phyloP scores from a whole-genome alignment of 2,888 invertebrate species.

The Himalopsyche kuldschensis region DNA sequence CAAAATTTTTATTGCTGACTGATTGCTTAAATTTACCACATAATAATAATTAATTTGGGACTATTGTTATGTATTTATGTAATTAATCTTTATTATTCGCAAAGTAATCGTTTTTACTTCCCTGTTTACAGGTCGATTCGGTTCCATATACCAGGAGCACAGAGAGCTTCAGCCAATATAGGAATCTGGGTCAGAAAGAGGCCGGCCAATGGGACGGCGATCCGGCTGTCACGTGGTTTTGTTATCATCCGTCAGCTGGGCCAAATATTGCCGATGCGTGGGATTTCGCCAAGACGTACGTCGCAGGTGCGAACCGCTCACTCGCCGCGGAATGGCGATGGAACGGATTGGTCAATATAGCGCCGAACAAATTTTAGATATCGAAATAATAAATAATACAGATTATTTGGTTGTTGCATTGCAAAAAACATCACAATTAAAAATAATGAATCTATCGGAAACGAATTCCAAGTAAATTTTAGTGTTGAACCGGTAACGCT shows the following conservation, averaged over 20 bases:
- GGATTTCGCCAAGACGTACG: conserved; percentile 34
- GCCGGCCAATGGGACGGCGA: conserved; percentile 51
- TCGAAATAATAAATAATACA: no score
- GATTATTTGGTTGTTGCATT: no score
- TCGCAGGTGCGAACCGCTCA: conserved; percentile 24
- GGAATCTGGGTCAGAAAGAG: conserved; percentile 24
- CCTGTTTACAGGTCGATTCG: not conserved
- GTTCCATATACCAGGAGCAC: not conserved
- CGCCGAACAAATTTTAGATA: not conserved
- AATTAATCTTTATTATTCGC: no score
- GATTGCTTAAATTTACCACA: no score
- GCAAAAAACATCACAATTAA: no score
- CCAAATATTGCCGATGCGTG: conserved; percentile 38
- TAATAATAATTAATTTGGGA: no score
- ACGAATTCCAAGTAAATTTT: no score
- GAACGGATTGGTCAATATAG: not conserved
- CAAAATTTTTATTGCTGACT: no score
- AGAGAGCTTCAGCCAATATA: conserved; percentile 1
- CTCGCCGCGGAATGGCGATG: conserved; percentile 43
- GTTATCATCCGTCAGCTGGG: conserved; percentile 62
- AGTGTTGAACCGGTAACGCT: no score
- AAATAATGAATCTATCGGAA: no score
- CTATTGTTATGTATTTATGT: no score
- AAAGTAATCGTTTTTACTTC: not conserved
- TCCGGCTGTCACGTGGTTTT: conserved; percentile 63